Percentiles rank a stretch among this genome's conserved stretches.
These are phyloP conservation scores for Brachypodius melanocephalos DNA, from an alignment of 2,113 vertebrate species.

Conservation along the genomic window DNA sequence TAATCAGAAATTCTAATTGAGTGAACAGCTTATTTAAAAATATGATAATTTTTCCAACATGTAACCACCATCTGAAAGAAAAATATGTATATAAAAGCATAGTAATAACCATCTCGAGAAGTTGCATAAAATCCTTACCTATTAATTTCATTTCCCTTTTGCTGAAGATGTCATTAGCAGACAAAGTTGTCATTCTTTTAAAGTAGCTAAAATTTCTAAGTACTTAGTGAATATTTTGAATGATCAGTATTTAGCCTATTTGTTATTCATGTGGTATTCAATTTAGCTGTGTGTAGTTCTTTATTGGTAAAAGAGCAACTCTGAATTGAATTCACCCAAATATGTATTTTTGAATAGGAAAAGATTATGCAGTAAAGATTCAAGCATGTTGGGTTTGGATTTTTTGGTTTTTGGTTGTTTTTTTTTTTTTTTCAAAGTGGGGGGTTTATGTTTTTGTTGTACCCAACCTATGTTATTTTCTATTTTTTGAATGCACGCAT, in stretches of 20 bases:
- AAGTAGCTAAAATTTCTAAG: conserved; percentile 28
- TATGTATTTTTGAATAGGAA: not conserved
- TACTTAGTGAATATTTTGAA: conserved; percentile 23
- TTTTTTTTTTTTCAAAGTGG: not conserved
- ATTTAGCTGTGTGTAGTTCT: not conserved
- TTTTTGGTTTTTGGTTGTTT: not conserved
- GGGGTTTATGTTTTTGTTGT: not conserved
- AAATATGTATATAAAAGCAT: not conserved
- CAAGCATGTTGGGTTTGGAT: not conserved
- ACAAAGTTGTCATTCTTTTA: not conserved
- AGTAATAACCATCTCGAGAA: not conserved
- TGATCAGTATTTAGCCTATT: conserved; percentile 42
- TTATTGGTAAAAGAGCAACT: not conserved
- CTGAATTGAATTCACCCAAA: conserved; percentile 17
- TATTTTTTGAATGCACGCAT: not conserved
- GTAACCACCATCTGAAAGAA: not conserved
- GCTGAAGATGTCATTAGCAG: not conserved
- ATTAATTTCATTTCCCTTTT: not conserved
- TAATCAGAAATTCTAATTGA: not conserved
- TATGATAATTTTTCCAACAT: not conserved
- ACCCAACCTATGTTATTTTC: not conserved
- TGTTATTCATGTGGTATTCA: conserved; percentile 10
- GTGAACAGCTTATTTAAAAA: not conserved
- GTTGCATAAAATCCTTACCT: not conserved
- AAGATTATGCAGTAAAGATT: not conserved